These are phyloP conservation scores for Lophochroa leadbeateri DNA, from an alignment of 2,113 vertebrate genomes.

Conservation along the genomic window DNA sequence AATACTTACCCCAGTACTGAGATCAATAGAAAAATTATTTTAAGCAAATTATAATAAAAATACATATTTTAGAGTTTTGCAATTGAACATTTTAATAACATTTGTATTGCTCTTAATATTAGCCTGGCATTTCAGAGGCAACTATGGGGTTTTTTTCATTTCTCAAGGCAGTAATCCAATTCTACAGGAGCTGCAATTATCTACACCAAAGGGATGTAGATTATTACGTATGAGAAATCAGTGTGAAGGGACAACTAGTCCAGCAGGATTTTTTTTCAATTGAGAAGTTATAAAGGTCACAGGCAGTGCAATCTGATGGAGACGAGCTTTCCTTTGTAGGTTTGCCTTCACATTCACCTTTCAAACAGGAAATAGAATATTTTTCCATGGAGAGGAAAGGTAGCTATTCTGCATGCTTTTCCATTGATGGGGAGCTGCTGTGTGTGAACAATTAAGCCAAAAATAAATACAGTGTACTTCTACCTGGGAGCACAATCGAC, in stretches of 20 bases:
- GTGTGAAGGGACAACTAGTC: not conserved
- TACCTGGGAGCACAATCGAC: not conserved
- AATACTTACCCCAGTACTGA: not conserved
- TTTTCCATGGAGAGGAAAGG: not conserved
- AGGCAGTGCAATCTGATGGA: not conserved
- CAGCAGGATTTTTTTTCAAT: not conserved
- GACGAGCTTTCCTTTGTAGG: not conserved
- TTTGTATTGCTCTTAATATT: not conserved
- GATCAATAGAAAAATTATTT: not conserved
- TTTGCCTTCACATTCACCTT: not conserved
- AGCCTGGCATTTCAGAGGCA: not conserved
- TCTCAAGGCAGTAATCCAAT: not conserved
- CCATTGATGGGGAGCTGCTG: not conserved
- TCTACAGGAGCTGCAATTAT: slow-evolving; percentile 1
- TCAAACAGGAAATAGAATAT: not conserved
- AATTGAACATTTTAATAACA: not conserved
- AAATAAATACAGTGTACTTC: slow-evolving; percentile 24
- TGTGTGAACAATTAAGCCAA: not conserved
- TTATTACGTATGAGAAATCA: not conserved
- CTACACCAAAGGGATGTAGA: not conserved
- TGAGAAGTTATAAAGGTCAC: not conserved
- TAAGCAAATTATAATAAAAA: not conserved
- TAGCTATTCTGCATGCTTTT: not conserved
- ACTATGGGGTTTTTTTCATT: not conserved
- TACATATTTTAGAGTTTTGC: not conserved